Base-by-base conservation (phyloP, 1,140 invertebrate genomes). In the Himalopsyche phryganea region DNA sequence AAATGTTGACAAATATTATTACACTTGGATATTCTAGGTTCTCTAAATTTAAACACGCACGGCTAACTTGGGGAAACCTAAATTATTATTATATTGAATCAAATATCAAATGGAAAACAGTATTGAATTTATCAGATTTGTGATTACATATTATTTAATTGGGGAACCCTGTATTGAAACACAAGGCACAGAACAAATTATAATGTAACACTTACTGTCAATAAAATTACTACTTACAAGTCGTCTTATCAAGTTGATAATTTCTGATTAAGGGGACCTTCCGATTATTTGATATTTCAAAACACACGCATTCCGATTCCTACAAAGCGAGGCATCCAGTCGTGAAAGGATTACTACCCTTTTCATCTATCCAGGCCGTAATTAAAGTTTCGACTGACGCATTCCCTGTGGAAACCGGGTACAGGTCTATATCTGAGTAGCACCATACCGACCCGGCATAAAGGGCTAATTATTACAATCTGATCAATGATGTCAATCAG, bases 271-370 rank as follows among this genome's bases (percentile, higher is more conserved):
- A 28, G 38, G 36, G 40, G 44, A 40, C 53, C 52, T 45, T 48
- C 61, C 55, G 49, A 63, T 58, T 58, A 58, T 63, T 63, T 63
- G 61, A 63, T 63, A 63, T 63, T 63, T 63, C 55, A 63, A 59
- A 63, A 63, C 56, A 59, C 51, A 63, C 61, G 56, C 47, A 50
- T 50, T 58, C 55, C 55, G 41, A 33, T 9, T 61, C 49, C 53
- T 38, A 23, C 50, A 45, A 52, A 40, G 32, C 11, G 28, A 48
- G 51, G 60, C 50, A 62, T 50, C 55, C 60, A 50, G 36, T 40
- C 48, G 52, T 58, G 55, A 58, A 62, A 57, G 61, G 61, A 59
- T 63, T 63, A 59, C 41, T 47, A 59, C 61, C 61, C 61, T 63
- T 63, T 63, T 63, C 61, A 63, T 63, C 61, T 32, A 55, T 63